Base-by-base conservation (phyloP, 2,888 invertebrate species). In the Kryphioiulus occultus region DNA sequence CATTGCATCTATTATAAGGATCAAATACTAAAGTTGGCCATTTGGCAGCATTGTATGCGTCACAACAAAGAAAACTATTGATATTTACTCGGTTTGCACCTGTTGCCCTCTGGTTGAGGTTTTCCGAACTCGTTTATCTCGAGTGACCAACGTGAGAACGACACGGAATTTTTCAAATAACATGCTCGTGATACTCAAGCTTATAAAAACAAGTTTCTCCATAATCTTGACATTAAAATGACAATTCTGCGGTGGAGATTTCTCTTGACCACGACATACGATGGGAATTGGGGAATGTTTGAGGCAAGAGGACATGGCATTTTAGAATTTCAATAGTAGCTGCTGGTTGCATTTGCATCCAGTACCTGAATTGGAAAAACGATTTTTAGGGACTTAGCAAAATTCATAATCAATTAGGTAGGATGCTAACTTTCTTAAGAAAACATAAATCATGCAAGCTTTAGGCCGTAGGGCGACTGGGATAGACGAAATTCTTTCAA, bases 111-210 rank as follows among this genome's bases (percentile, higher is more conserved):
- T 68, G 12, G 68, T 26, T 68, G 68, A 26, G 68, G 68, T 68
- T 68, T 68, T 68, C 26, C 26, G 68, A 68, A 68, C 68, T 68
- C 26, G 22, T 68, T 68, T 68, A 26, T 68, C 68, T 68, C 3
- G 1, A 68, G 68, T 68, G 68, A 68, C 68, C 68, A 68, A 68
- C 68, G 68, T 68, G 68, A 68, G 68, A 68, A 68, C 68, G 68
- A 68, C 68, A 26, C 19, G 0, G 68, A n/a, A 26, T 68, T 68
- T 68, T 68, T 68, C 68, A 12, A 68, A 68, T 68, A 26, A 5
- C 68, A 10, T 0, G 0, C n/a, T 68, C 68, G 68, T 68, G 26
- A 68, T 26, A 26, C 22, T 1, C 26, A 26, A 26, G 26, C 68
- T 68, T 68, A 59, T 59, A 68, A 68, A 68, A 10, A 26, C 68